Evolutionary conservation across 2,888 invertebrate genomes (phyloP).

Genomic region (Phengaris arion): DNA sequence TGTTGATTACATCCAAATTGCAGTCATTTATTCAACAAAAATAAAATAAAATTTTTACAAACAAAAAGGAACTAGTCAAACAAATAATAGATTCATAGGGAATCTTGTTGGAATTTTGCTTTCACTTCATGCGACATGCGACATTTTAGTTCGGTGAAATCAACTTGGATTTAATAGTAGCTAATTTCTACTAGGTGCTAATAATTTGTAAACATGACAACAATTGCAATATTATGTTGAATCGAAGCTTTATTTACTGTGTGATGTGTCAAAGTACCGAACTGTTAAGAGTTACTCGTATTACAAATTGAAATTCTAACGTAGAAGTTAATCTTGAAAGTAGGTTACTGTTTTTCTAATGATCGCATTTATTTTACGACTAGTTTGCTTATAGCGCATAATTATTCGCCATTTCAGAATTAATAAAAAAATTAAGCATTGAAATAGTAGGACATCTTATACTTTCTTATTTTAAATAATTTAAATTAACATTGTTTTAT

Average conservation of each 20-base stretch:
- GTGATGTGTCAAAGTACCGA: not conserved
- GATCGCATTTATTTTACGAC: not conserved
- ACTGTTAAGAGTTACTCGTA: too few species aligned
- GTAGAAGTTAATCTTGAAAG: not conserved
- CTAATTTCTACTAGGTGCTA: not conserved
- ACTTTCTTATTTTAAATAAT: too few species aligned
- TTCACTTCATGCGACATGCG: constrained; percentile 30
- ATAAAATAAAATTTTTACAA: not conserved
- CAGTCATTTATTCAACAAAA: too few species aligned
- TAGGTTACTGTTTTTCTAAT: not conserved
- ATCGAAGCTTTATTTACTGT: not conserved
- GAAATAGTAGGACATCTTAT: too few species aligned
- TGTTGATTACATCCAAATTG: too few species aligned
- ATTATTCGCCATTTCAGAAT: not conserved
- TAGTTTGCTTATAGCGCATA: not conserved
- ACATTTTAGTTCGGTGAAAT: constrained; percentile 30
- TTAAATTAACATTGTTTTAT: too few species aligned
- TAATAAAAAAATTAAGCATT: too few species aligned
- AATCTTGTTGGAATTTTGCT: constrained; percentile 7
- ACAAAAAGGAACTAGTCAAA: not conserved
- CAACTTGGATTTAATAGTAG: constrained; percentile 21
- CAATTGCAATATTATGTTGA: not conserved
- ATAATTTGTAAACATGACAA: not conserved
- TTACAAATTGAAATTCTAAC: not conserved
- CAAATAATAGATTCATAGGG: constrained; percentile 11